Evolutionary conservation across 1,140 invertebrate genomes (phyloP).

Genomic region (Pteromalus puparum): DNA sequence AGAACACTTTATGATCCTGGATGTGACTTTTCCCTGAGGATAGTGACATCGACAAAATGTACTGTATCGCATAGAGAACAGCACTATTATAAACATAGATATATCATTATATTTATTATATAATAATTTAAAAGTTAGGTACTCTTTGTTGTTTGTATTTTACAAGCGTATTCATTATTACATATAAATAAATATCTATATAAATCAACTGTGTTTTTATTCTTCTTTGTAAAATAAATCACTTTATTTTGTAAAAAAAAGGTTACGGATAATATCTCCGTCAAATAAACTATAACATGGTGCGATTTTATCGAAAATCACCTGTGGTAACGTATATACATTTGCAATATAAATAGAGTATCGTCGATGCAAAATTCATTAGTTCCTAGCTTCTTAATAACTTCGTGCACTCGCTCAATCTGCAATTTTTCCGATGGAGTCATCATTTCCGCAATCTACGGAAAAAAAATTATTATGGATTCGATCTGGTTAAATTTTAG

Average conservation of each 20-base stretch:
- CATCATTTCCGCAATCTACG: constrained; percentile 84
- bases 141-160: constrained; percentile 76
- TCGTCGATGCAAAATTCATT: constrained; percentile 84
- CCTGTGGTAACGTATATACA: constrained; percentile 76
- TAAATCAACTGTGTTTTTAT: constrained; percentile 61
- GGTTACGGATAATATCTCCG: neutral
- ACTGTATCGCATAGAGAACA: constrained; percentile 71
- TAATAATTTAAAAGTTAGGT: constrained; percentile 75
- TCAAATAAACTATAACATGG: neutral
- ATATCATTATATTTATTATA: constrained; percentile 76
- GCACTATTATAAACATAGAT: constrained; percentile 73
- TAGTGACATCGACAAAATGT: constrained; percentile 68
- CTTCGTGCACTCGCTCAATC: constrained; percentile 80
- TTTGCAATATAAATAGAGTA: constrained; percentile 83
- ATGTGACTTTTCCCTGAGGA: constrained; percentile 67
- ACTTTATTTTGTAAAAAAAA: constrained; percentile 17
- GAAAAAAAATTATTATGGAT: constrained; percentile 57
- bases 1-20: constrained; percentile 60
- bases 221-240: constrained; percentile 51
- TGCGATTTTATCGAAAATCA: constrained; percentile 7
- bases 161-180: constrained; percentile 75
- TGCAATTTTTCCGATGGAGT: constrained; percentile 85
- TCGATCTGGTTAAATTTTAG: constrained; percentile 27
- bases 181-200: constrained; percentile 73
- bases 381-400: constrained; percentile 81